phyloP scores from a whole-genome alignment of 2,888 invertebrate species.

The Epinotia ramella region DNA sequence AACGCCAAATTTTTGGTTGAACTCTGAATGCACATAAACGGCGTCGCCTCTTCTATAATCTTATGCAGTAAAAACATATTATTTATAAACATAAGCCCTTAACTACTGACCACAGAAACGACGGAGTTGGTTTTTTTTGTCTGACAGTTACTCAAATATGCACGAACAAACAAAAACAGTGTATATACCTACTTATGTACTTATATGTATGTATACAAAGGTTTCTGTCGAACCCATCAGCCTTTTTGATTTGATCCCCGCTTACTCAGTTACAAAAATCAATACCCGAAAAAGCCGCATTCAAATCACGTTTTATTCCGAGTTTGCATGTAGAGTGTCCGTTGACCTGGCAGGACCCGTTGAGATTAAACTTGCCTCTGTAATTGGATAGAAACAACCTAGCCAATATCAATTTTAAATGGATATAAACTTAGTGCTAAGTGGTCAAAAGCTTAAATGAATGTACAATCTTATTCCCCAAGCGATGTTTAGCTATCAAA shows the following conservation, averaged over 20 bases:
- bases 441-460: slow-evolving; percentile 1
- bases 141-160: too few species aligned
- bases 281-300: slow-evolving; percentile 38
- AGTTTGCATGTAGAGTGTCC: slow-evolving; percentile 33
- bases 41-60: too few species aligned
- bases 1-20: too few species aligned
- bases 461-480: background rate
- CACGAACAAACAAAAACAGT: too few species aligned
- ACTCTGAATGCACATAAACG: too few species aligned
- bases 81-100: too few species aligned
- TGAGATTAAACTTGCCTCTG: background rate
- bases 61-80: too few species aligned
- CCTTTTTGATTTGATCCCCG: slow-evolving; percentile 28
- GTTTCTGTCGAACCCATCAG: slow-evolving; percentile 15
- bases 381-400: background rate
- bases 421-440: background rate
- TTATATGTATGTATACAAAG: background rate
- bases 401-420: background rate
- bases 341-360: slow-evolving; percentile 9
- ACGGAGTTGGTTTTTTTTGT: too few species aligned
- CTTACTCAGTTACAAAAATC: slow-evolving; percentile 39
- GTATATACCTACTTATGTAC: too few species aligned
- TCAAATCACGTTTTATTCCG: slow-evolving; percentile 37
- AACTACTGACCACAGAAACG: too few species aligned
- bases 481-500: background rate